Base-by-base conservation (phyloP, 2,797 vertebrate species). In the Phataginus tetradactyla region DNA sequence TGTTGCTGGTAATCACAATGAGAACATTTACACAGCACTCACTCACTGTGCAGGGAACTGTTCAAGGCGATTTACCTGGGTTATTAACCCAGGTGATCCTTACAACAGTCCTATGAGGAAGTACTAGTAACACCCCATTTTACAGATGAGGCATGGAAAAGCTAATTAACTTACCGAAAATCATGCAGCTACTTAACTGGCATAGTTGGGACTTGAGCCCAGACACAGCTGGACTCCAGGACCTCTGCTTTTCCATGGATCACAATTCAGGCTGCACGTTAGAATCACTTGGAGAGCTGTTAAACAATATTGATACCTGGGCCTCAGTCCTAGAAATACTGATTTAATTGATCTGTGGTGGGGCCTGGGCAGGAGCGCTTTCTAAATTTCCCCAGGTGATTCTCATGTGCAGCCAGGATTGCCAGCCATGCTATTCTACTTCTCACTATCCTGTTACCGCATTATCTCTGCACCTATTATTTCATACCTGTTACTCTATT, bases 131-230 rank as follows among this genome's bases (percentile, higher is more conserved):
- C 64, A 32, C 15, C 94, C 95, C 88, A 93, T 89, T 96, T 87
- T 75, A 94, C 55, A 96, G 92, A 92, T 69, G 68, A 97, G 55
- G 55, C 92, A 77, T 64, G 83, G 77, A 74, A 85, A 95, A 53
- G 53, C 32, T 32, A 77, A 89, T 51, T 34, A 74, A 64, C 71
- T 88, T 94, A 72, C 85, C 77, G 72, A 94, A 59, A 45, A 72
- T 45, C 87, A 69, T 66, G 42, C 32, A 39, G 66, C 72, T 92
- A 77, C 84, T 84, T 81, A 39, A 78, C 32, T 83, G 90, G 71
- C 42, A 75, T 77, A 18, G 23, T 59, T 61, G n/a, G 78, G 81
- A 90, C 45, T 61, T 39, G 17, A 90, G 94, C 57, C 72, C 84
- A 92, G 71, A 51, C 59, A 72, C 45, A 77, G 94, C 34, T 12